Evolutionary conservation across 2,113 vertebrate species (phyloP), one percentile per base, ranked within the genome.

Genomic region (Agapornis roseicollis): DNA sequence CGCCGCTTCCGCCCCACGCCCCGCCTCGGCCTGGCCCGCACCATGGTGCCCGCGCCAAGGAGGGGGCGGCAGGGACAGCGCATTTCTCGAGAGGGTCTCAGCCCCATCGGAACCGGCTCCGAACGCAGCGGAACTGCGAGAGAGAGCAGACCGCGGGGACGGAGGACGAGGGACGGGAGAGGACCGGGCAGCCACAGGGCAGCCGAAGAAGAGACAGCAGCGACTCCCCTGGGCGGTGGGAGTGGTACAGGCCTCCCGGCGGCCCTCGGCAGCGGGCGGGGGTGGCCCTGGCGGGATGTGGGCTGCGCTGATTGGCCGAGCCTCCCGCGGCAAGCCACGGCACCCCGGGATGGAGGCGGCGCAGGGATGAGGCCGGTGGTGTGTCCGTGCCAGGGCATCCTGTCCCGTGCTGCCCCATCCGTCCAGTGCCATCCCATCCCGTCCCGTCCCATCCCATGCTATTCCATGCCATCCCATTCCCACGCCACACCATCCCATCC

Each of bases 131-230:
- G 37, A 66, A 11, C 11, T 2, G 10, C 1, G 13, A 27, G 2
- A 0, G 1, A 1, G 3, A 3, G 0, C 0, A 0, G 1, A 11
- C 0, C 1, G 0, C 0, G 2, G 19, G 13, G 2, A 1, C 4
- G 2, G 0, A 0, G 3, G 1, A 8, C 0, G 10, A 8, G 0
- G 3, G 2, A 7, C 0, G 0, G 3, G 2, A 0, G 2, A 2
- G 1, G 0, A 0, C 1, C 2, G 1, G 27, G 27, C 0, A 0
- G 18, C 4, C 2, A 2, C 1, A 0, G 3, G 1, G 4, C 1
- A 3, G 4, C 7, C 8, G 5, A 3, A 7, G 12, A 12, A 13
- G 2, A 1, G 18, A 2, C 6, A 39, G 6, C 3, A 2, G 2
- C 0, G 1, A 1, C 20, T 16, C 55, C 85, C 76, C 64, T 9